Evolutionary conservation across 2,888 invertebrate genomes (phyloP).

Genomic region (Caenorhabditis angaria): DNA sequence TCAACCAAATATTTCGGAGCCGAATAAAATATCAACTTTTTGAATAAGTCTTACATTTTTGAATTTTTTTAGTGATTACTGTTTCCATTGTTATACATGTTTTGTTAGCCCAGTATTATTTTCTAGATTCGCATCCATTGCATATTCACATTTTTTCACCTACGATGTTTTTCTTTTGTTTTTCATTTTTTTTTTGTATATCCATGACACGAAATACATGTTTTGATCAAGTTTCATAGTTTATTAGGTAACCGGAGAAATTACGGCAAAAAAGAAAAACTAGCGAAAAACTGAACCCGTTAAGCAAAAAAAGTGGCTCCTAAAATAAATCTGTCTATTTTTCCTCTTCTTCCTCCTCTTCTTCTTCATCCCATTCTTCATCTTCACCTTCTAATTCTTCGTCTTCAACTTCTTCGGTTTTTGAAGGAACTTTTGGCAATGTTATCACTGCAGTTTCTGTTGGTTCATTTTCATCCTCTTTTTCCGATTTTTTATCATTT

Average conservation of each 20-base stretch:
- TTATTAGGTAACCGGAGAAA: background rate
- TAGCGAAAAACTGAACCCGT: conserved; percentile 3
- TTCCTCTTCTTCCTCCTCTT: conserved; percentile 16
- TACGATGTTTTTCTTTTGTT: background rate
- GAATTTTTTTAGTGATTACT: too few relatives aligned
- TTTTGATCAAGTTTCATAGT: background rate
- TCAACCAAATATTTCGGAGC: conserved; percentile 99
- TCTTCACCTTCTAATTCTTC: conserved; percentile 26
- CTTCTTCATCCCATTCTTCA: conserved; percentile 22
- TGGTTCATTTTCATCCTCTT: background rate
- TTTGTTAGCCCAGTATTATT: background rate
- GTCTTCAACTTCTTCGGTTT: conserved; percentile 16
- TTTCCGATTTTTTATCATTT: background rate
- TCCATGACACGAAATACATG: background rate
- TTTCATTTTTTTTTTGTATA: background rate
- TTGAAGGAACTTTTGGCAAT: background rate
- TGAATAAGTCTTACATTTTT: background rate
- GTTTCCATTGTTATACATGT: too few relatives aligned
- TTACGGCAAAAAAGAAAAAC: background rate
- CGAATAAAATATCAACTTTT: conserved; percentile 9
- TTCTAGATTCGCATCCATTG: background rate
- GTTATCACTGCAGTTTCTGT: background rate
- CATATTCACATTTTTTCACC: background rate
- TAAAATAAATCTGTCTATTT: background rate
- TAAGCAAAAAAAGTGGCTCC: background rate